These are phyloP conservation scores for Tenodera sinensis DNA, from an alignment of 2,888 invertebrate genomes.

Conservation along the genomic window DNA sequence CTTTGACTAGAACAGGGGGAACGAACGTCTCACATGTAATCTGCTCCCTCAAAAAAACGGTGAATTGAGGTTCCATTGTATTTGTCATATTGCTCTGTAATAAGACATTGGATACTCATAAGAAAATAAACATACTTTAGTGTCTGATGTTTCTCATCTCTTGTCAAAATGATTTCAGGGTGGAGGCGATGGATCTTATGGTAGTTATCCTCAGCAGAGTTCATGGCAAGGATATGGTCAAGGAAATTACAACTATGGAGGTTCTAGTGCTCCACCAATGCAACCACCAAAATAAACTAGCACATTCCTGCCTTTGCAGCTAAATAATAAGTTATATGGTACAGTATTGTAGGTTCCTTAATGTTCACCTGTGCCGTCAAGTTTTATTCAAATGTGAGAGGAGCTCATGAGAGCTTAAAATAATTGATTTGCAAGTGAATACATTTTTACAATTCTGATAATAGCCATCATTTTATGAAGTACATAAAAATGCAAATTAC, in stretches of 20 bases:
- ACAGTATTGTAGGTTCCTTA: neutral
- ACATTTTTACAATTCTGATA: neutral
- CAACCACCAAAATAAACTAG: neutral
- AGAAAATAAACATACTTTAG: neutral
- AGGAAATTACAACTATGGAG: constrained; percentile 27
- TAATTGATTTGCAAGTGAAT: neutral
- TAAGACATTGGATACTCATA: neutral
- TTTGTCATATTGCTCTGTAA: neutral
- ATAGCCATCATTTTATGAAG: neutral
- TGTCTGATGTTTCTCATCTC: neutral
- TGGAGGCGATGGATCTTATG: constrained; percentile 14
- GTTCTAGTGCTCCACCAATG: neutral
- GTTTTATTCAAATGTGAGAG: neutral
- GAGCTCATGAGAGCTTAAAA: neutral
- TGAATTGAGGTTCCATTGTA: neutral
- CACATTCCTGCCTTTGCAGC: neutral
- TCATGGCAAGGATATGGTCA: constrained; percentile 32
- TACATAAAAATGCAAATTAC: neutral
- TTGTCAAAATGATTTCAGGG: neutral
- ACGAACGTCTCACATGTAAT: too few relatives aligned
- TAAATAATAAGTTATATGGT: neutral
- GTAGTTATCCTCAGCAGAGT: constrained; percentile 23
- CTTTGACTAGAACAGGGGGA: neutral
- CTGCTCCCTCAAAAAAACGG: neutral
- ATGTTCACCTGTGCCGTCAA: neutral